A percentile compares a stretch with the other conserved stretches of the same genome.
phyloP scores from a whole-genome alignment of 2,888 invertebrate species.

The Sympetrum striolatum region DNA sequence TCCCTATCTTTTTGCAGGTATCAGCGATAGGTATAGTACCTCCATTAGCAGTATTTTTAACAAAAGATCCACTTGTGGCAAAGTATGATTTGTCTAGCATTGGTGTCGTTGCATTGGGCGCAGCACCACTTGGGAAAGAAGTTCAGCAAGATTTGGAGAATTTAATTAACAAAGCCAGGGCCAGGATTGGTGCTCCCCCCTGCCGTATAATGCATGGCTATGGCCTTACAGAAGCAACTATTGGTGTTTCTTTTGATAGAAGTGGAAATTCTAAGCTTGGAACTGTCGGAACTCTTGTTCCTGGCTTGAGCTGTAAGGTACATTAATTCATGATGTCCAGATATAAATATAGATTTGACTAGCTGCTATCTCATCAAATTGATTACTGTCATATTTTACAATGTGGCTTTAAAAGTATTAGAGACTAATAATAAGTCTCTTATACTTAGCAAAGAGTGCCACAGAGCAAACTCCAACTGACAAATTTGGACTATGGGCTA shows the following conservation, averaged over 20 bases:
- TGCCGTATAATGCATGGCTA: conserved; percentile 51
- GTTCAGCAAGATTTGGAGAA: conserved; percentile 51
- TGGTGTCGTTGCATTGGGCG: conserved; percentile 58
- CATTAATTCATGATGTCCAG: conserved; percentile 64
- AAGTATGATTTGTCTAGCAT: conserved; percentile 60
- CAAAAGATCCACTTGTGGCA: conserved; percentile 60
- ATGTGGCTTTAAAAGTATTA: too few relatives aligned
- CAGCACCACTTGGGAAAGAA: conserved; percentile 60
- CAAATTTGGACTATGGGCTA: too few relatives aligned
- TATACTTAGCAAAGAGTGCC: too few relatives aligned
- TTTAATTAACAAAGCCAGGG: not conserved
- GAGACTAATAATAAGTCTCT: too few relatives aligned
- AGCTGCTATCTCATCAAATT: not conserved
- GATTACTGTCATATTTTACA: not conserved
- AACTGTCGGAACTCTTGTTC: conserved; percentile 72
- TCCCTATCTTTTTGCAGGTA: not conserved
- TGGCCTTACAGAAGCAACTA: conserved; percentile 54
- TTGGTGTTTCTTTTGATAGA: conserved; percentile 1
- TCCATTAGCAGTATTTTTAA: conserved; percentile 62
- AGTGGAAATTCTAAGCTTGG: conserved; percentile 62
- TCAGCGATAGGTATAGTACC: conserved; percentile 59
- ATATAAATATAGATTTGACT: conserved; percentile 60
- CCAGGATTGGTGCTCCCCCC: conserved; percentile 44
- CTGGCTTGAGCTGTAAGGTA: conserved; percentile 71
- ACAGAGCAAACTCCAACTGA: too few relatives aligned